Percentiles rank a stretch among this genome's conserved stretches.
These are phyloP conservation scores for Rhamnusium bicolor DNA, from an alignment of 2,888 invertebrate genomes.

Conservation along the genomic window DNA sequence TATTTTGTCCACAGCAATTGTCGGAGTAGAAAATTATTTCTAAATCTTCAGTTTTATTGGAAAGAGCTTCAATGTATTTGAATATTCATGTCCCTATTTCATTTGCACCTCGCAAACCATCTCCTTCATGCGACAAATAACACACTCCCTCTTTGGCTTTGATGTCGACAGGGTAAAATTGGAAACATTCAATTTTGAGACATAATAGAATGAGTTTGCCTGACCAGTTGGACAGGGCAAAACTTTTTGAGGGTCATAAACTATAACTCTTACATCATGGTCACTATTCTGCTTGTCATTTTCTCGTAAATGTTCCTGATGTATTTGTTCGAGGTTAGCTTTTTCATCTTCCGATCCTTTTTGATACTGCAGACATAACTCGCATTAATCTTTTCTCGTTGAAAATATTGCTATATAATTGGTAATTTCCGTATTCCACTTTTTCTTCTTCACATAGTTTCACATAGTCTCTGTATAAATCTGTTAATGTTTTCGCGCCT, in stretches of 20 bases:
- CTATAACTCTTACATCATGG: conserved; percentile 8
- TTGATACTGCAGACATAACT: conserved; percentile 21
- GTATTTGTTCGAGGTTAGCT: conserved; percentile 15
- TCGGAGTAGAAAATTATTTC: conserved; percentile 56
- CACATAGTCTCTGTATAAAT: background rate
- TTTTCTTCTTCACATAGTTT: conserved; percentile 10
- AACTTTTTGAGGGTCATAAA: conserved; percentile 54
- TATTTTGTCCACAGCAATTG: too few relatives aligned
- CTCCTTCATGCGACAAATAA: conserved; percentile 64
- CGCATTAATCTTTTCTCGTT: conserved; percentile 30
- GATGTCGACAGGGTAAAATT: conserved; percentile 54
- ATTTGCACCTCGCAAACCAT: conserved; percentile 61
- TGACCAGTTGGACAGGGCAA: conserved; percentile 54
- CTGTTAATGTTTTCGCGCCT: conserved; percentile 4
- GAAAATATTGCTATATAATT: conserved; percentile 21
- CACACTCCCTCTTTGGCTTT: conserved; percentile 47
- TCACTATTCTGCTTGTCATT: conserved; percentile 27
- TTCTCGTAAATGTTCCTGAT: conserved; percentile 30
- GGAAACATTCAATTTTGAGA: conserved; percentile 45
- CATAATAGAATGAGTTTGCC: conserved; percentile 53
- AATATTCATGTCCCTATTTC: conserved; percentile 63
- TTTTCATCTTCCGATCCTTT: conserved; percentile 21
- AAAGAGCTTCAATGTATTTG: conserved; percentile 54
- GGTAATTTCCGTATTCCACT: conserved; percentile 3
- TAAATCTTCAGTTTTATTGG: conserved; percentile 32